Percentiles rank a stretch among this genome's conserved stretches.
phyloP scores from a whole-genome alignment of 2,797 vertebrate genomes.

The Myotis planiceps region DNA sequence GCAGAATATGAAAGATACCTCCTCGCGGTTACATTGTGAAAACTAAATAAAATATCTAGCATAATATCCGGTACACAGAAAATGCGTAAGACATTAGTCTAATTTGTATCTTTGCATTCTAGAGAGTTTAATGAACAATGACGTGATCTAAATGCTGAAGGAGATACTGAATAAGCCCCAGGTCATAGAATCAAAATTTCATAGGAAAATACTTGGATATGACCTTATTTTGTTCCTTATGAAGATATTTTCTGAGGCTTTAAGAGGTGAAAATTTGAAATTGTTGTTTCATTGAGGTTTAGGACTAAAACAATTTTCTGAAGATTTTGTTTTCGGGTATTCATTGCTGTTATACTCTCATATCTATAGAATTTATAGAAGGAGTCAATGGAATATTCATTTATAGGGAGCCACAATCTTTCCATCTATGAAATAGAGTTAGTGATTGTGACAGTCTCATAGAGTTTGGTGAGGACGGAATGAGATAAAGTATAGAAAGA shows the following conservation, averaged over 20 bases:
- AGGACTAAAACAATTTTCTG: not conserved
- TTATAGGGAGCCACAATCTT: not conserved
- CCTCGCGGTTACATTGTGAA: not conserved
- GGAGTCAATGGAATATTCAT: not conserved
- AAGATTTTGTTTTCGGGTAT: not conserved
- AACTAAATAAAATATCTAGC: not conserved
- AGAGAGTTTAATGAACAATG: not conserved
- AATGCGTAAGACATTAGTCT: not conserved
- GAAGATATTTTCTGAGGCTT: not conserved
- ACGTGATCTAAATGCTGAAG: not conserved
- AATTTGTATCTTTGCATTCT: conserved; percentile 8
- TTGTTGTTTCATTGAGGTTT: not conserved
- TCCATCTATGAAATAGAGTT: not conserved
- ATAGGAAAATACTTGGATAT: not conserved
- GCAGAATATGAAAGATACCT: not conserved
- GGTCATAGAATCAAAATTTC: not conserved
- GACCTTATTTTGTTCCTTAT: not conserved
- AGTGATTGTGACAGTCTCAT: not conserved
- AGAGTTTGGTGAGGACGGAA: not conserved
- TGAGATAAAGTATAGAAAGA: not conserved
- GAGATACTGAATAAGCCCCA: not conserved
- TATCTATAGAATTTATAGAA: not conserved
- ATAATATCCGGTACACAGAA: not conserved
- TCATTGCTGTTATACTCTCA: not conserved
- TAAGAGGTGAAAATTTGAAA: not conserved